Conservation (phyloP, 2,113 vertebrate genomes). For the Dromaius novaehollandiae region DNA sequence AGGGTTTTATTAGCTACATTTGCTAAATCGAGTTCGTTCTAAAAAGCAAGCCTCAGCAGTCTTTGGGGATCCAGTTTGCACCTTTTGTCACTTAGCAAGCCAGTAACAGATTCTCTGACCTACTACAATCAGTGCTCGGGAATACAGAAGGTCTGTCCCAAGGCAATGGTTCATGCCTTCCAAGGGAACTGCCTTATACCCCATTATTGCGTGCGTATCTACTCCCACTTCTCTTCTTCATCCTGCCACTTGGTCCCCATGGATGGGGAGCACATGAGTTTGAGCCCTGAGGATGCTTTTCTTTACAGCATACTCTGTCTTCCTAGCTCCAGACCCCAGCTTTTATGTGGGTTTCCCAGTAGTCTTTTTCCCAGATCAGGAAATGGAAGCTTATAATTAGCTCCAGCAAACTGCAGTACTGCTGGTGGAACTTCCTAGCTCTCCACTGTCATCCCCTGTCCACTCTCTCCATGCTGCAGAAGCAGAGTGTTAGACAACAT, state of each 20-base stretch:
- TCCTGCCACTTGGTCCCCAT: not conserved
- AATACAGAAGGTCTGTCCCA: not conserved
- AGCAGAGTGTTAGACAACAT: accelerated
- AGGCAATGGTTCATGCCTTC: not conserved
- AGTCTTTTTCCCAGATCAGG: no score
- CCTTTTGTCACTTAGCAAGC: accelerated
- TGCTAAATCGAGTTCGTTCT: not conserved
- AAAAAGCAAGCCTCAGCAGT: not conserved
- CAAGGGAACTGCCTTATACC: not conserved
- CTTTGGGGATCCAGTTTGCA: not conserved
- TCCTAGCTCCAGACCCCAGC: no score
- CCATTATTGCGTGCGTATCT: no score
- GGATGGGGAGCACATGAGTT: not conserved
- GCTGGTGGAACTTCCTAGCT: not conserved
- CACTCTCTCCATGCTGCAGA: accelerated
- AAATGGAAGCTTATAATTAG: not conserved
- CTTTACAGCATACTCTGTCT: no score
- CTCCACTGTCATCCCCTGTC: accelerated
- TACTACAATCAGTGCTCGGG: not conserved
- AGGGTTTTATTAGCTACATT: not conserved
- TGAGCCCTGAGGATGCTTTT: not conserved
- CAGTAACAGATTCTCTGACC: not conserved
- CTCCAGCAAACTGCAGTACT: not conserved
- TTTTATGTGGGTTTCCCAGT: not conserved
- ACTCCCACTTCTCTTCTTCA: not conserved